phyloP scores from a whole-genome alignment of 2,888 invertebrate species.

The Catocala sponsa region DNA sequence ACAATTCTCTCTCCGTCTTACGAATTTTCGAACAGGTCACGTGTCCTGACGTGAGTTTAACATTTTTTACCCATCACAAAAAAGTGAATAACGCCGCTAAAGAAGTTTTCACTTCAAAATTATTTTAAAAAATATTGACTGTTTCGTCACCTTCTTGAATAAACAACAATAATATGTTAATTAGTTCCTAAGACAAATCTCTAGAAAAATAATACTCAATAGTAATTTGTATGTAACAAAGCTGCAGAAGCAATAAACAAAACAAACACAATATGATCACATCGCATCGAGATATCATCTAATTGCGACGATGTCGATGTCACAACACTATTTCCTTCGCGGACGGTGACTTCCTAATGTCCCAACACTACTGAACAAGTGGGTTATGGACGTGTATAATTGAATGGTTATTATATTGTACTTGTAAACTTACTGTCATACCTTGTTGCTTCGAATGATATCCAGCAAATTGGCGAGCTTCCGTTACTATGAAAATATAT shows the following conservation, averaged over 20 bases:
- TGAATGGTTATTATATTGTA: slow-evolving; percentile 35
- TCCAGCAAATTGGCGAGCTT: slow-evolving; percentile 5
- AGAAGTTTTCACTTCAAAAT: too few species aligned
- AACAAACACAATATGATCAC: background rate
- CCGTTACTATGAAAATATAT: background rate
- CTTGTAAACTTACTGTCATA: slow-evolving; percentile 17
- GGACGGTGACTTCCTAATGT: slow-evolving; percentile 64
- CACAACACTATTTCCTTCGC: slow-evolving; percentile 47
- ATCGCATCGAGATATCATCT: slow-evolving; percentile 30
- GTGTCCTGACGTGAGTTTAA: too few species aligned
- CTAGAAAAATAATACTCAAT: too few species aligned
- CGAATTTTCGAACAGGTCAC: too few species aligned
- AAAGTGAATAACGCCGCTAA: too few species aligned
- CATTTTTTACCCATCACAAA: too few species aligned
- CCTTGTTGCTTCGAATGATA: slow-evolving; percentile 12
- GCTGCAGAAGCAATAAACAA: background rate
- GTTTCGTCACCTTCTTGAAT: too few species aligned
- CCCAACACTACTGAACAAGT: slow-evolving; percentile 67
- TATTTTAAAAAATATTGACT: too few species aligned
- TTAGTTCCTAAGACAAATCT: too few species aligned
- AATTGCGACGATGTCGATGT: slow-evolving; percentile 39
- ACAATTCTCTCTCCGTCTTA: too few species aligned
- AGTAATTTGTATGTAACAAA: background rate
- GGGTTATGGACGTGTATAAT: slow-evolving; percentile 69
- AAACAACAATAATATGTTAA: too few species aligned